Evolutionary conservation across 2,797 vertebrate genomes (phyloP), one percentile per base, ranked within the genome.

Genomic region (Hemitrygon akajei): DNA sequence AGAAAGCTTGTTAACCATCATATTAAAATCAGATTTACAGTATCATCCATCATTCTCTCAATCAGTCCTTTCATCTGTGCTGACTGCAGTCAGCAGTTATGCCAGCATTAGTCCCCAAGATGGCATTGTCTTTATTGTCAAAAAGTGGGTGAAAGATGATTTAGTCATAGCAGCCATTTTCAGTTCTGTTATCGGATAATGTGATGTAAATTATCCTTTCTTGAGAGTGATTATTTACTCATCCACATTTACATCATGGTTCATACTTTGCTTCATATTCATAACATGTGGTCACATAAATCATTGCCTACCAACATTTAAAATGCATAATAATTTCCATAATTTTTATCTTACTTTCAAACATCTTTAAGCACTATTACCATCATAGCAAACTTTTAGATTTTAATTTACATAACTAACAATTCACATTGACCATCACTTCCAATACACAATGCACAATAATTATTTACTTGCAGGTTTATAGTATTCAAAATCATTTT

Each of bases 21-120:
- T 30, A 87, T 87, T 87, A 87, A 63, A 87, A 87, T 63, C 27
- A 87, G 84, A 7, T 87, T 63, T 63, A n/a, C 56, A 63, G 27
- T 63, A 58, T 87, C 86, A 66, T 89, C 60, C 86, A 89, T 66
- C 86, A 89, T 87, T 87, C 84, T 66, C 63, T 60, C 30, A 63
- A 66, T 34, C 58, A 86, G 82, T n/a, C 25, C 14, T 86, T 63
- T 63, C 82, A 86, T 63, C 56, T 16, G 58, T 63, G 58, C 82
- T 86, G 82, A 60, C 66, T 89, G n/a, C 60, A 89, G 66, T 89
- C 86, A 37, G 60, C 66, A 22, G 30, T 86, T 11, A 86, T 60
- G 56, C 60, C 16, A 66, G 60, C 58, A 34, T 89, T 89, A 89
- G 86, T 63, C 60, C 63, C 60, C 86, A 66, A 89, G 60, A 89